Conservation (phyloP, 2,797 vertebrate genomes). For the Eremophila alpestris region DNA sequence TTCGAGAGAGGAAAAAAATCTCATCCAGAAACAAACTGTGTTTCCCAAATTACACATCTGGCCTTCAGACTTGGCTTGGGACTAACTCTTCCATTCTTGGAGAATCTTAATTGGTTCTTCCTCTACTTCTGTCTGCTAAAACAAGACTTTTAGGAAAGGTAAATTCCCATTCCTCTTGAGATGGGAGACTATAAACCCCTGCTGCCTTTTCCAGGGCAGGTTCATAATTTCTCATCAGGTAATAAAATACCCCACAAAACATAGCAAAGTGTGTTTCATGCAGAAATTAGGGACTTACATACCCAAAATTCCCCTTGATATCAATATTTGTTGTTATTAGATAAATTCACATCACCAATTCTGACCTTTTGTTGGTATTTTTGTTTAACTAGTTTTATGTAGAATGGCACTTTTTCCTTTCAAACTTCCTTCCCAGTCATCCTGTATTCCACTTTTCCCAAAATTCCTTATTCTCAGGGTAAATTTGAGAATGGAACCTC, state of each 20-base stretch:
- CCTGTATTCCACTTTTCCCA: not conserved
- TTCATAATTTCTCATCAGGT: not conserved
- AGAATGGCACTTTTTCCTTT: not conserved
- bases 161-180: not conserved
- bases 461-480: conserved; percentile 47
- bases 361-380: not conserved
- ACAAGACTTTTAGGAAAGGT: not conserved
- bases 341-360: not conserved
- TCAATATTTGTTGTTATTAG: rapidly evolving
- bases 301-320: not conserved
- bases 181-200: not conserved
- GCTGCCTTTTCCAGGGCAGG: not conserved
- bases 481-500: conserved; percentile 54
- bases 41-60: not conserved
- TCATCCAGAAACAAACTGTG: not conserved
- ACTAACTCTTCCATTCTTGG: not conserved
- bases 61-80: not conserved
- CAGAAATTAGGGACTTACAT: not conserved
- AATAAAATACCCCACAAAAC: not conserved
- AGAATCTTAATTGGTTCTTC: not conserved
- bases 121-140: not conserved
- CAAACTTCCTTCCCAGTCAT: rapidly evolving
- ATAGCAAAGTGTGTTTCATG: rapidly evolving
- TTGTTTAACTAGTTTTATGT: not conserved
- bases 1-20: not conserved